Conservation (phyloP, 2,888 invertebrate species). For the Strigamia maritima region DNA sequence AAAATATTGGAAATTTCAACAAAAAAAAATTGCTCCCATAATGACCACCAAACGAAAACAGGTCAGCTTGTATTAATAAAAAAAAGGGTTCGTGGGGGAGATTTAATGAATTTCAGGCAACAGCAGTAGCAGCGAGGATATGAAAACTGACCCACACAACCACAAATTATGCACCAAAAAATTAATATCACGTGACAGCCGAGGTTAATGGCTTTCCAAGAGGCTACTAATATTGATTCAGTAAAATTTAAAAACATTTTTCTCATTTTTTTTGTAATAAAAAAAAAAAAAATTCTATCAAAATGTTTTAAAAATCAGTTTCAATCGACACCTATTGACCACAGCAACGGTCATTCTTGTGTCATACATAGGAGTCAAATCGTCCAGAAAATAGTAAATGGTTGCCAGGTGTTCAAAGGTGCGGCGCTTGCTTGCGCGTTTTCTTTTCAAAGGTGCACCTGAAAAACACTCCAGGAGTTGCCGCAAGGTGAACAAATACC, state of each 20-base stretch:
- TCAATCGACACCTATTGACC: constrained; percentile 16
- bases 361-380: not conserved
- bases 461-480: not conserved
- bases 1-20: not conserved
- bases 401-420: constrained; percentile 19
- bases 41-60: not conserved
- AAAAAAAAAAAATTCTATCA: not conserved
- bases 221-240: constrained; percentile 11
- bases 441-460: constrained; percentile 3
- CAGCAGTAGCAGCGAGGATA: constrained; percentile 16
- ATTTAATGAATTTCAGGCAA: constrained; percentile 20
- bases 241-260: not conserved
- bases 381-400: not conserved
- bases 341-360: not conserved
- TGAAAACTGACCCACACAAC: constrained; percentile 20
- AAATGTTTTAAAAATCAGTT: not conserved
- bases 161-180: constrained; percentile 19
- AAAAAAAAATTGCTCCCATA: not conserved
- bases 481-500: not conserved
- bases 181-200: constrained; percentile 23
- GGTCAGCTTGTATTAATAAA: constrained; percentile 6
- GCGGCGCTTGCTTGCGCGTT: not conserved
- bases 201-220: constrained; percentile 20
- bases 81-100: not conserved
- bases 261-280: not conserved